These are phyloP conservation scores for Electrona antarctica DNA, from an alignment of 2,113 vertebrate genomes.

Conservation along the genomic window DNA sequence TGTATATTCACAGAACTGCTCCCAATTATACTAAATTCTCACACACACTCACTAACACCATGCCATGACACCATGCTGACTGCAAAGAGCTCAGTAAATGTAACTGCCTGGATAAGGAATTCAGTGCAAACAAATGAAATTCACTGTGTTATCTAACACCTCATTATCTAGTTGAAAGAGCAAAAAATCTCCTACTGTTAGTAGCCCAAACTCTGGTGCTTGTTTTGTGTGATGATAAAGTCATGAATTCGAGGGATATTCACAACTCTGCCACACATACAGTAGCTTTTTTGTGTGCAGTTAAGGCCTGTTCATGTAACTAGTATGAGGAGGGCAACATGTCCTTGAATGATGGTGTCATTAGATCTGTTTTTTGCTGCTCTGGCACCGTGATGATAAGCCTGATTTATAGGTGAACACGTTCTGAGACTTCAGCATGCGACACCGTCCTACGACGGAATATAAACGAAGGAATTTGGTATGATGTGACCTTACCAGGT, in stretches of 20 bases:
- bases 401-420: no score
- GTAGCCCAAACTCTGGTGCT: neutral
- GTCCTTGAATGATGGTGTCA: neutral
- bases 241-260: neutral
- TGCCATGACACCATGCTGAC: constrained; percentile 4
- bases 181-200: neutral
- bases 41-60: constrained; percentile 2
- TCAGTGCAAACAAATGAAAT: constrained; percentile 17
- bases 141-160: constrained; percentile 22
- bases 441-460: no score
- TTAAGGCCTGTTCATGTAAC: neutral
- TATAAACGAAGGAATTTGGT: neutral
- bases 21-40: constrained; percentile 2
- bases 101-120: constrained; percentile 33
- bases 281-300: neutral
- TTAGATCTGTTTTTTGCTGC: constrained; percentile 27
- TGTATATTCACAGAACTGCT: constrained; percentile 14
- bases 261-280: neutral
- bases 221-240: neutral
- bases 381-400: constrained; percentile 1
- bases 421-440: no score
- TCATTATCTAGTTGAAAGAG: constrained; percentile 21
- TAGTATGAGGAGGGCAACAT: neutral
- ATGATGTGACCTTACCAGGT: constrained; percentile 50
- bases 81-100: constrained; percentile 26